Evolutionary conservation across 2,113 vertebrate species (phyloP).

Genomic region (Oreochromis spilurus): DNA sequence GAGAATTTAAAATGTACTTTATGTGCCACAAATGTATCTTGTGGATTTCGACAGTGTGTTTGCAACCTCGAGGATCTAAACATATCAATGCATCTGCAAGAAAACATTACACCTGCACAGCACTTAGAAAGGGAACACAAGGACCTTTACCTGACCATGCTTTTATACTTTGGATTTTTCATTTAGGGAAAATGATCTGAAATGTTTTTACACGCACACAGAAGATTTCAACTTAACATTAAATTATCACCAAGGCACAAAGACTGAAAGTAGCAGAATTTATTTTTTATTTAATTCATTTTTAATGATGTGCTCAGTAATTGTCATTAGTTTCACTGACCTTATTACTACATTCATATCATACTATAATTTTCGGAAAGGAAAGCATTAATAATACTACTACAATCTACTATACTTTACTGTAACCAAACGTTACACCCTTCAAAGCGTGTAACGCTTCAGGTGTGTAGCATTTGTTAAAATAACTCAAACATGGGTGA

Average conservation of each 20-base stretch:
- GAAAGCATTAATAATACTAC: neutral
- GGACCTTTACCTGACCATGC: neutral
- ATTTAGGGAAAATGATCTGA: neutral
- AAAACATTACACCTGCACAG: neutral
- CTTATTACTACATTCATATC: neutral
- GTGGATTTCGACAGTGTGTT: neutral
- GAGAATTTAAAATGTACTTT: neutral
- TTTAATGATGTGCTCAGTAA: neutral
- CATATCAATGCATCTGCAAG: neutral
- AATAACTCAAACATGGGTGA: neutral
- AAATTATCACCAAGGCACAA: neutral
- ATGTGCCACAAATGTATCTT: neutral
- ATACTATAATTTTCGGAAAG: neutral
- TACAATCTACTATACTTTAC: neutral
- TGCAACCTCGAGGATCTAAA: neutral
- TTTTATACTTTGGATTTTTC: neutral
- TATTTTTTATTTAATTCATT: accelerated
- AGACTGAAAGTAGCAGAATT: neutral
- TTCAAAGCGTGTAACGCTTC: neutral
- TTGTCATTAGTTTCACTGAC: neutral
- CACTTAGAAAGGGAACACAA: neutral
- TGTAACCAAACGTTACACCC: neutral
- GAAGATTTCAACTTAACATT: neutral
- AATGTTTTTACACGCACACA: neutral
- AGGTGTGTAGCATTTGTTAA: neutral